These are phyloP conservation scores for Chamaetylas fuelleborni DNA, from an alignment of 2,113 vertebrate species.

Conservation along the genomic window DNA sequence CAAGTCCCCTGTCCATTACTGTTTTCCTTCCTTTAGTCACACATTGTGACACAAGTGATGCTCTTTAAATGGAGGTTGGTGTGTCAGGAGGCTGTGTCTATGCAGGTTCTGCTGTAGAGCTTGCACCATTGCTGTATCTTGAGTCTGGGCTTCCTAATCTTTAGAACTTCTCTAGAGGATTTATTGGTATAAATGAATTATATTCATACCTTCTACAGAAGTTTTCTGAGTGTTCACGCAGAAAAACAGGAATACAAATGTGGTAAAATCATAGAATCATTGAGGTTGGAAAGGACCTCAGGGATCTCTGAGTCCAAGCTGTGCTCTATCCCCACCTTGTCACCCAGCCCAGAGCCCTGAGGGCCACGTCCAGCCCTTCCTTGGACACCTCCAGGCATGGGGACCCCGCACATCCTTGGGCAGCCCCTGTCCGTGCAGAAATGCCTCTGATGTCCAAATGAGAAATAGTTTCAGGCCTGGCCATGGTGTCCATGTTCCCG, in stretches of 20 bases:
- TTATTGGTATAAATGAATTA: neutral
- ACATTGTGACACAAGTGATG: neutral
- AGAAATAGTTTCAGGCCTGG: neutral
- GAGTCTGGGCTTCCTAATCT: neutral
- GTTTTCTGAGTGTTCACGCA: neutral
- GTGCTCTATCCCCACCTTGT: neutral
- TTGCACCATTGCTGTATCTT: neutral
- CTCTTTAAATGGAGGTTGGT: neutral
- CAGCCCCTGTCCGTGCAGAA: neutral
- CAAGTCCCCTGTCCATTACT: neutral
- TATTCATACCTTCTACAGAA: neutral
- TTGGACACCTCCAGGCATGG: neutral
- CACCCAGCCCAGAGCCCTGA: neutral
- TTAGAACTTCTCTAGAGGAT: neutral
- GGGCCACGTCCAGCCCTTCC: neutral
- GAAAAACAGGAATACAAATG: rapidly evolving
- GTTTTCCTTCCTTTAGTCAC: neutral
- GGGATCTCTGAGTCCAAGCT: neutral
- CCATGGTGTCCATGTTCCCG: rapidly evolving
- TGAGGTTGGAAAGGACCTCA: neutral
- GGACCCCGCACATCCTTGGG: neutral
- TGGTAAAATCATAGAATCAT: neutral
- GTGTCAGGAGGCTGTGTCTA: neutral
- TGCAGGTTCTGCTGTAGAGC: neutral
- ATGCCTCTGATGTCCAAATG: neutral